Conservation (phyloP, 1,140 invertebrate genomes). For the Drosophila murphyi region DNA sequence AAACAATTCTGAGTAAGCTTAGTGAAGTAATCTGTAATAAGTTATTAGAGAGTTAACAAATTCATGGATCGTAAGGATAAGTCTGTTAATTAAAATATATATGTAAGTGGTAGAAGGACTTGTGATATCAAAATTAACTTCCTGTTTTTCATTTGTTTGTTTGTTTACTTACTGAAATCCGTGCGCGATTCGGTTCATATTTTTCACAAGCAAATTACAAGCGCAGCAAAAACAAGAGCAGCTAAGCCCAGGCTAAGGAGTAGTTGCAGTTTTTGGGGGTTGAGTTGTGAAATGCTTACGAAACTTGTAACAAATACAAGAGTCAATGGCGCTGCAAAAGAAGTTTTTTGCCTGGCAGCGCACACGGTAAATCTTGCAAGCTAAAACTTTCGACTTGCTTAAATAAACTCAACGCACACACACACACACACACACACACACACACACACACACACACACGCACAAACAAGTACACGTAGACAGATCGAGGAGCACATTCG, state of each 20-base stretch:
- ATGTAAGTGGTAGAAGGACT: background rate
- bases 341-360: slow-evolving; percentile 79
- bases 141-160: slow-evolving; percentile 22
- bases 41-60: background rate
- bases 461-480: slow-evolving; percentile 3
- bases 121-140: slow-evolving; percentile 8
- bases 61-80: background rate
- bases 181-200: slow-evolving; percentile 70
- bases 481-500: slow-evolving; percentile 1
- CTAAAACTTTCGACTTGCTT: slow-evolving; percentile 80
- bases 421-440: slow-evolving; percentile 16
- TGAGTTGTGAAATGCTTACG: slow-evolving; percentile 54
- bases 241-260: slow-evolving; percentile 41
- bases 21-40: background rate
- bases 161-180: slow-evolving; percentile 70
- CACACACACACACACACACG: slow-evolving; percentile 35
- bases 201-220: slow-evolving; percentile 76
- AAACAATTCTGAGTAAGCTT: background rate
- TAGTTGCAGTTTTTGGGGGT: slow-evolving; percentile 20
- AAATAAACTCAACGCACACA: slow-evolving; percentile 68
- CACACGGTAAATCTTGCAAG: slow-evolving; percentile 78
- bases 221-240: slow-evolving; percentile 62
- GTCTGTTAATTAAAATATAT: slow-evolving; percentile 22
- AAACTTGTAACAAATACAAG: slow-evolving; percentile 81
- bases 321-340: slow-evolving; percentile 82